Evolutionary conservation across 2,888 invertebrate genomes (phyloP).

Genomic region (Trissolcus brochymenae): DNA sequence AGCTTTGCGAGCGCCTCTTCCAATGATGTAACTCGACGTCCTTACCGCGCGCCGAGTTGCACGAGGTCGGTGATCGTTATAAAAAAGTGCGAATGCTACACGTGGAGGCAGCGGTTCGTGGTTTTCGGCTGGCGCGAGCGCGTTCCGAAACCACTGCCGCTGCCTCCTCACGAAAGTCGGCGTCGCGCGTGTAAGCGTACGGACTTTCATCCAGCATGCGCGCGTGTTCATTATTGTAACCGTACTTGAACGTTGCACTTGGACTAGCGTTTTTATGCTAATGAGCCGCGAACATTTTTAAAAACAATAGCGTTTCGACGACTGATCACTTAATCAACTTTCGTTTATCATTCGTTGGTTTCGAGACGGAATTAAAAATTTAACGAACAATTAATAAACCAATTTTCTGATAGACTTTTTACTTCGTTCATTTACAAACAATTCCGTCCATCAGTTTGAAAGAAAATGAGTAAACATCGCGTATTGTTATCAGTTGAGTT

Average conservation of each 20-base stretch:
- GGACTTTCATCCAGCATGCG: slow-evolving; percentile 35
- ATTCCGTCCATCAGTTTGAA: too few relatives aligned
- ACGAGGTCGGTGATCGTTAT: slow-evolving; percentile 81
- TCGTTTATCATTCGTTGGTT: too few relatives aligned
- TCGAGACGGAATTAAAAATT: too few relatives aligned
- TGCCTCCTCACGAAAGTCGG: slow-evolving; percentile 64
- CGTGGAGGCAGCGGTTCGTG: slow-evolving; percentile 73
- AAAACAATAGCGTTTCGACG: not conserved
- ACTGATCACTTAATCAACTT: too few relatives aligned
- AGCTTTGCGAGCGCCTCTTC: slow-evolving; percentile 61
- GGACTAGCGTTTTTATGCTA: slow-evolving; percentile 46
- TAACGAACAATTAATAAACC: too few relatives aligned
- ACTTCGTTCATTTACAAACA: too few relatives aligned
- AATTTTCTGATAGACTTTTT: too few relatives aligned
- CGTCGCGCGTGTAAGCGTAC: slow-evolving; percentile 65
- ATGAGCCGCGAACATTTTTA: slow-evolving; percentile 7
- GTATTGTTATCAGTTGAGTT: too few relatives aligned
- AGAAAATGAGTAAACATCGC: too few relatives aligned
- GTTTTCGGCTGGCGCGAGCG: slow-evolving; percentile 64
- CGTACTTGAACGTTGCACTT: slow-evolving; percentile 52
- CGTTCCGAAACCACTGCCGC: slow-evolving; percentile 61
- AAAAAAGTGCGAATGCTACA: slow-evolving; percentile 76
- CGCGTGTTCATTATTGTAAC: slow-evolving; percentile 28
- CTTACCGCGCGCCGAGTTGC: slow-evolving; percentile 80
- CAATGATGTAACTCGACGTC: slow-evolving; percentile 74